Percentiles rank a stretch among this genome's conserved stretches.
These are phyloP conservation scores for Zosterops borbonicus DNA, from an alignment of 2,113 vertebrate genomes.

Conservation along the genomic window DNA sequence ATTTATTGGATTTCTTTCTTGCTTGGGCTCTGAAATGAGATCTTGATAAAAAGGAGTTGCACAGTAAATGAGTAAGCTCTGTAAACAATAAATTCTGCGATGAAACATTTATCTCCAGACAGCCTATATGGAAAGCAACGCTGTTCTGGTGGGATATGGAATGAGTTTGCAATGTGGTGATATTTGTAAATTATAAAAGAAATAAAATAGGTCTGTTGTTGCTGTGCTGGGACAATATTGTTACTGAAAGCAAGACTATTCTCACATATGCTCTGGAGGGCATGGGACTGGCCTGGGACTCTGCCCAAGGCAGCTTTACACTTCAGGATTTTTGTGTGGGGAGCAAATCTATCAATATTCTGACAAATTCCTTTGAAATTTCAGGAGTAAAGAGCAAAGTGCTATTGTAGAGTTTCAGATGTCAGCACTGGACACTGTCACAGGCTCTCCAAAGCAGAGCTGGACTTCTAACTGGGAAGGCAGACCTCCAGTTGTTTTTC, in stretches of 20 bases:
- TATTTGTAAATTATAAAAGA: neutral
- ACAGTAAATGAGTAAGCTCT: neutral
- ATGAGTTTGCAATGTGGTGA: neutral
- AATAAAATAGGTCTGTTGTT: neutral
- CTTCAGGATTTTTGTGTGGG: neutral
- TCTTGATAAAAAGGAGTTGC: conserved; percentile 18
- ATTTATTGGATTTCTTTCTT: conserved; percentile 33
- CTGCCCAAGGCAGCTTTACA: neutral
- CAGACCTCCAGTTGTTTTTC: neutral
- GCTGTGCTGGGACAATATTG: neutral
- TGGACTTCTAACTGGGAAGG: neutral
- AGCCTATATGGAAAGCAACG: neutral
- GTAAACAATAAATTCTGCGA: conserved; percentile 11
- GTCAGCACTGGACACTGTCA: neutral
- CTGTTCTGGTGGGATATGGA: neutral
- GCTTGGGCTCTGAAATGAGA: neutral
- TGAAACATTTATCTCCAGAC: conserved; percentile 6
- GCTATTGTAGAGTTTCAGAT: neutral
- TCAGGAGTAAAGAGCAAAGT: neutral
- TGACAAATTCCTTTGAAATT: neutral
- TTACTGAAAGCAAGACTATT: neutral
- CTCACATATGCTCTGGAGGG: neutral
- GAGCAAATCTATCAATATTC: neutral
- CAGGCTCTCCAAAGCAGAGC: neutral
- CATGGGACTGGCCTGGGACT: neutral